Evolutionary conservation across 2,888 invertebrate species (phyloP).

Genomic region (Hemaris fuciformis): DNA sequence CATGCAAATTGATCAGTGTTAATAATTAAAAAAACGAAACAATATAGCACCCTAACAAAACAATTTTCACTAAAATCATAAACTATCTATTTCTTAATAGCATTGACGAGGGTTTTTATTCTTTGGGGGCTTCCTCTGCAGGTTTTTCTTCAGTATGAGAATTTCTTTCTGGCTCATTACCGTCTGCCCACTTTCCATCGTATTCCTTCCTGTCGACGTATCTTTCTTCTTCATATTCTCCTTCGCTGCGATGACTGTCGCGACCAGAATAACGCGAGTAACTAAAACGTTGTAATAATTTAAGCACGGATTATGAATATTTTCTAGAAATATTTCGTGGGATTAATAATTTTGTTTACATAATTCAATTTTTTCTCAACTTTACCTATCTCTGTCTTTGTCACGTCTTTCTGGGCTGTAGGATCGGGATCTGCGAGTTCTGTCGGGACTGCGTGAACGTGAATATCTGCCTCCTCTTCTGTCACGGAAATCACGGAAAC

Average conservation of each 20-base stretch:
- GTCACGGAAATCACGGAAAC: constrained; percentile 86
- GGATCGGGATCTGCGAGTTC: constrained; percentile 70
- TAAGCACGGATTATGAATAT: constrained; percentile 11
- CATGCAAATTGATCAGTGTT: neutral
- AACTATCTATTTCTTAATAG: constrained; percentile 27
- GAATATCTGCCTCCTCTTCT: constrained; percentile 81
- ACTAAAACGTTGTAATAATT: constrained; percentile 34
- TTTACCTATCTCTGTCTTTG: constrained; percentile 75
- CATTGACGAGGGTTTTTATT: constrained; percentile 37
- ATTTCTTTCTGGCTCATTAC: constrained; percentile 71
- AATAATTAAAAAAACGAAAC: neutral
- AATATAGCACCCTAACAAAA: constrained; percentile 22
- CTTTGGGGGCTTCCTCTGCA: constrained; percentile 64
- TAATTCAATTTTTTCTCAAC: neutral
- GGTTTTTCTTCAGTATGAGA: constrained; percentile 60
- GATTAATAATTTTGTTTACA: neutral
- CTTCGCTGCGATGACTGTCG: constrained; percentile 75
- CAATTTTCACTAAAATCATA: constrained; percentile 20
- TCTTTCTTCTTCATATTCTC: constrained; percentile 77
- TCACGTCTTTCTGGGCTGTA: constrained; percentile 75
- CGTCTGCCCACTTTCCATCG: constrained; percentile 85
- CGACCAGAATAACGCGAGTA: constrained; percentile 74
- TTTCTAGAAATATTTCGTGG: neutral
- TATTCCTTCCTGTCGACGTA: constrained; percentile 84
- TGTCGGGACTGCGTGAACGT: constrained; percentile 81